phyloP scores from a whole-genome alignment of 2,797 vertebrate genomes.

The Nothura maculosa region DNA sequence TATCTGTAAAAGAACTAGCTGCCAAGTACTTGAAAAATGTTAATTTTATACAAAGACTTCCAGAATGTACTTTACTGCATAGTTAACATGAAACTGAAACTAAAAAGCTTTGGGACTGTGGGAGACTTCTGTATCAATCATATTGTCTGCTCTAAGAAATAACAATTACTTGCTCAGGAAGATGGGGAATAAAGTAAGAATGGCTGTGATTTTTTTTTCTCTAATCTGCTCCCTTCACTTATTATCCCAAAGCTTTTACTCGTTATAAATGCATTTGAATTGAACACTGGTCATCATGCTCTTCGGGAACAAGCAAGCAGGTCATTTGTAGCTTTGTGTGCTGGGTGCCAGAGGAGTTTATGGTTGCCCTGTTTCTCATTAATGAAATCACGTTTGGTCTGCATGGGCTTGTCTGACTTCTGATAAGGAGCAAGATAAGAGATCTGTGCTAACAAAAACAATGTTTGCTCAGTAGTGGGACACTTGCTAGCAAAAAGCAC shows the following conservation, averaged over 20 bases:
- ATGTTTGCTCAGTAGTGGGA: not conserved
- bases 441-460: not conserved
- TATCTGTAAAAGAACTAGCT: not conserved
- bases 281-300: constrained; percentile 16
- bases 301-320: not conserved
- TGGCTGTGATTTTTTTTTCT: not conserved
- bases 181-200: not conserved
- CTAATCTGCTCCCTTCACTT: not conserved
- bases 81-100: constrained; percentile 4
- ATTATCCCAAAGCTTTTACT: constrained; percentile 38
- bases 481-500: not conserved
- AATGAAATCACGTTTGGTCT: not conserved
- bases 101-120: constrained; percentile 1
- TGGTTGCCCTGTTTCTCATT: not conserved
- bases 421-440: not conserved
- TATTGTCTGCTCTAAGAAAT: not conserved
- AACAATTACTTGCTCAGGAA: not conserved
- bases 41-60: constrained; percentile 27
- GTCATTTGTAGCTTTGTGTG: not conserved
- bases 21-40: constrained; percentile 35
- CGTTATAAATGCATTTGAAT: constrained; percentile 21
- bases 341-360: not conserved
- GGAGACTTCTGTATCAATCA: constrained; percentile 26
- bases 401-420: not conserved
- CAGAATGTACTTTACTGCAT: constrained; percentile 43